Evolutionary conservation across 2,888 invertebrate genomes (phyloP).

Genomic region (Melipona bicolor): DNA sequence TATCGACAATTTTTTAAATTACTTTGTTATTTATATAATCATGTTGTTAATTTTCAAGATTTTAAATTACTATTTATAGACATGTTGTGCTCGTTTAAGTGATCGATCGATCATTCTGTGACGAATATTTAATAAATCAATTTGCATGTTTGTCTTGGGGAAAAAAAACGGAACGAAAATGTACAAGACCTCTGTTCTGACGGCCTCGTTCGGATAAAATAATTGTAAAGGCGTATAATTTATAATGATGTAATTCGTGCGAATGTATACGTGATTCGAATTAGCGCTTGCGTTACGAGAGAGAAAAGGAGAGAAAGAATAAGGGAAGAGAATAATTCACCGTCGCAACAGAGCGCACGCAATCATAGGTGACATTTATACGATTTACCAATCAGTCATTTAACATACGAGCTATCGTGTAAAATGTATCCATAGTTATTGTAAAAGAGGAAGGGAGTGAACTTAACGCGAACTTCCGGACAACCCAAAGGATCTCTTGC

Average conservation of each 20-base stretch:
- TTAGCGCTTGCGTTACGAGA: not conserved
- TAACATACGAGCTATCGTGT: constrained; percentile 38
- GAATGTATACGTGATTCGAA: constrained; percentile 15
- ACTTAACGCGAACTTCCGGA: constrained; percentile 23
- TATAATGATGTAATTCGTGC: not conserved
- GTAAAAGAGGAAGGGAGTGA: constrained; percentile 51
- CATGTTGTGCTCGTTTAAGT: constrained; percentile 45
- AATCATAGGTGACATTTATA: constrained; percentile 62
- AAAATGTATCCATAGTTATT: constrained; percentile 42
- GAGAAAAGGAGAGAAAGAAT: too few relatives aligned
- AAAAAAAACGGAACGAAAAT: not conserved
- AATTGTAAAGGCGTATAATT: constrained; percentile 6
- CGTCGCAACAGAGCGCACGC: constrained; percentile 40
- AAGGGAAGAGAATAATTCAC: not conserved
- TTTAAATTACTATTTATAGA: constrained; percentile 53
- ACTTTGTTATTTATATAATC: constrained; percentile 55
- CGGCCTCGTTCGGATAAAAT: constrained; percentile 34
- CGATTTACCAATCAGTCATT: constrained; percentile 47
- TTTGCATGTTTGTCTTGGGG: constrained; percentile 6
- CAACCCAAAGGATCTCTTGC: constrained; percentile 48
- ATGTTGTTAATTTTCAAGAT: constrained; percentile 54
- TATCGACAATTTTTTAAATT: constrained; percentile 32
- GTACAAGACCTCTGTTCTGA: not conserved
- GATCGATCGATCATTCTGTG: constrained; percentile 21
- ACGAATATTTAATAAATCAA: constrained; percentile 11